Conservation (phyloP, 2,797 vertebrate genomes). For the Ibycter americanus region DNA sequence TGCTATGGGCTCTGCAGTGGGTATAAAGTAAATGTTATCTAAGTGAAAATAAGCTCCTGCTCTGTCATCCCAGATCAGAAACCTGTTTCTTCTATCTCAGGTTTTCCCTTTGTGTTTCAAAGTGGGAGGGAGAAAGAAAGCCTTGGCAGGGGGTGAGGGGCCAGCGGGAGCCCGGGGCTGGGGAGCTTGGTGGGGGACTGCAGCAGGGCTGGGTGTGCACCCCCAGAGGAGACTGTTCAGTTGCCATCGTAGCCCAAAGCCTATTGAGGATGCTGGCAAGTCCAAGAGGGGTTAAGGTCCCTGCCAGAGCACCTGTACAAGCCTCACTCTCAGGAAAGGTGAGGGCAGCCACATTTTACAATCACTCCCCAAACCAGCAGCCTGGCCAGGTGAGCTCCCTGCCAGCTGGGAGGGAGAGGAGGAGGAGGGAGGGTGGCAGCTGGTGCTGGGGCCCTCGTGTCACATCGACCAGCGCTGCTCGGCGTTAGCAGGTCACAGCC, state of each 20-base stretch:
- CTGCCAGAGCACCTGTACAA: accelerated
- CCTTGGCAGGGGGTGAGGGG: neutral
- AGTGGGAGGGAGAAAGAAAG: neutral
- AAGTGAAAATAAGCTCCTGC: neutral
- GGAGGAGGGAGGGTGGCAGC: accelerated
- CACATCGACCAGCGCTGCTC: neutral
- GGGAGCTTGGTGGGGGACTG: accelerated
- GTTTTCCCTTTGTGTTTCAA: neutral
- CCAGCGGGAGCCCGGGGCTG: neutral
- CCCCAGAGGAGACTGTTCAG: neutral
- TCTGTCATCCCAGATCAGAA: neutral
- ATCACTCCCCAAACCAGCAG: neutral
- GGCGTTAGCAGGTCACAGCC: neutral
- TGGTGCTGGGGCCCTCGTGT: neutral
- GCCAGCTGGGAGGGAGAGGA: neutral
- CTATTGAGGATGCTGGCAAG: neutral
- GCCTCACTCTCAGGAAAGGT: neutral
- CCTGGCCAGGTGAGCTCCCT: neutral
- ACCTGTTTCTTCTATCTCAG: neutral
- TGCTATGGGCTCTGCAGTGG: neutral
- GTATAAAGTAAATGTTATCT: neutral
- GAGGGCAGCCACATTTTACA: neutral
- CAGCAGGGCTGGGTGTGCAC: neutral
- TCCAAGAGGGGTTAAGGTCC: neutral
- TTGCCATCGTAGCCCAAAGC: neutral